Percentiles rank a stretch among this genome's conserved stretches.
These are phyloP conservation scores for Autographa gamma DNA, from an alignment of 2,888 invertebrate species.

Conservation along the genomic window DNA sequence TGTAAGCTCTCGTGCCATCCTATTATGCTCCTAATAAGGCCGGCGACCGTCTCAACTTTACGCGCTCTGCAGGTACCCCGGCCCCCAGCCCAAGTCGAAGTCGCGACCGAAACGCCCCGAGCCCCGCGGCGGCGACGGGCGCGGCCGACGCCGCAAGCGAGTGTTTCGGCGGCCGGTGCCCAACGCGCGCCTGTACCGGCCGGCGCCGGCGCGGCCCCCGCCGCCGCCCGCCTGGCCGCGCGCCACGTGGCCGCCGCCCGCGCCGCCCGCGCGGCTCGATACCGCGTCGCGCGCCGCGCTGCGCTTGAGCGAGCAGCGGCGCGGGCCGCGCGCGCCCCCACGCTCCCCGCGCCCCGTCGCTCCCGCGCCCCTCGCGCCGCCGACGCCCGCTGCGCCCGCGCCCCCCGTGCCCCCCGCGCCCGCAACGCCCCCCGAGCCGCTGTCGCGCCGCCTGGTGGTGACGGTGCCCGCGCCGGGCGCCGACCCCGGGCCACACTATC, in stretches of 20 bases:
- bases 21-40: background rate
- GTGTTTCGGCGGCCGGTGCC: conserved; percentile 69
- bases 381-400: conserved; percentile 23
- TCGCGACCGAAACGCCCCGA: conserved; percentile 28
- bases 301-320: conserved; percentile 57
- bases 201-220: conserved; percentile 64
- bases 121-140: conserved; percentile 39
- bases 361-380: conserved; percentile 27
- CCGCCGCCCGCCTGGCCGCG: conserved; percentile 62
- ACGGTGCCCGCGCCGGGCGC: conserved; percentile 25
- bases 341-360: conserved; percentile 51
- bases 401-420: conserved; percentile 36
- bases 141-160: conserved; percentile 60
- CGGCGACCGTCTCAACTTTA: background rate
- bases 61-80: conserved; percentile 68
- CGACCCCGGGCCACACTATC: conserved; percentile 43
- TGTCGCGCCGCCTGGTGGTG: conserved; percentile 9
- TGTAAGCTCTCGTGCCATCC: conserved; percentile 64
- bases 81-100: conserved; percentile 39
- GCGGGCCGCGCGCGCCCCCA: conserved; percentile 35
- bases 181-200: conserved; percentile 79
- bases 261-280: conserved; percentile 58
- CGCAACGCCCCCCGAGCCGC: conserved; percentile 49
- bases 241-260: conserved; percentile 64
- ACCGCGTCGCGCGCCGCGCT: conserved; percentile 64